Evolutionary conservation across 64 coral and sea anemone species (phyloP), one percentile per base, ranked within the genome.

Genomic region (Astreopora myriophthalma): DNA sequence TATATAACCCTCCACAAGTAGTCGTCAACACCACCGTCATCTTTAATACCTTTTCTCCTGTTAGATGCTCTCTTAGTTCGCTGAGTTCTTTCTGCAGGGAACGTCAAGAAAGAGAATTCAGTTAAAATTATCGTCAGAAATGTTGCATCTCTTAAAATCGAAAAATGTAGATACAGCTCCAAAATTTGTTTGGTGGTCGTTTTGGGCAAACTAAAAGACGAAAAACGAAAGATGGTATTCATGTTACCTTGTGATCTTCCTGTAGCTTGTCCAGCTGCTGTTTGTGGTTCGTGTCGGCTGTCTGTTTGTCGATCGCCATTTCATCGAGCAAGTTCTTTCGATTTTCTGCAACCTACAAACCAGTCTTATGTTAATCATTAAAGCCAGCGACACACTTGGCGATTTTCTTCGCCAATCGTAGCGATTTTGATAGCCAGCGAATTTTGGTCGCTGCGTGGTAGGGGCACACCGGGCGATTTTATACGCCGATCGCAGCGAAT

Each of bases 291-390:
- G 74, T 46, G 10, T 95, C 94, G 7, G 89, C 42, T 13, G 92
- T 84, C 62, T 98, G 96, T 84, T 88, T 88, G 14, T 95, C 90
- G 29, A 98, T 95, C 1, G 96, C 94, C 86, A 95, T 90, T n/a
- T 95, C 89, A 83, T 98, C 96, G 7, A 95, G 66, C 34, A 94
- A 82, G 24, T 34, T 78, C 64, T 98, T 98, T 1, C 96, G 96
- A 70, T 90, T 95, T 48, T 98, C 94, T 55, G 96, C 96, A 65
- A 95, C 71, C 96, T 98, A 64, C 27, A 84, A 48, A 79, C 33
- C 25, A 85, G n/a, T n/a, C n/a, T n/a, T n/a, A n/a, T n/a, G n/a
- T n/a, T n/a, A n/a, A n/a, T n/a, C n/a, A n/a, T n/a, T n/a, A n/a
- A n/a, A n/a, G n/a, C n/a, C n/a, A n/a, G n/a, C n/a, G n/a, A n/a